Evolutionary conservation across 2,113 vertebrate genomes (phyloP).

Genomic region (Sarotherodon lohbergeri): DNA sequence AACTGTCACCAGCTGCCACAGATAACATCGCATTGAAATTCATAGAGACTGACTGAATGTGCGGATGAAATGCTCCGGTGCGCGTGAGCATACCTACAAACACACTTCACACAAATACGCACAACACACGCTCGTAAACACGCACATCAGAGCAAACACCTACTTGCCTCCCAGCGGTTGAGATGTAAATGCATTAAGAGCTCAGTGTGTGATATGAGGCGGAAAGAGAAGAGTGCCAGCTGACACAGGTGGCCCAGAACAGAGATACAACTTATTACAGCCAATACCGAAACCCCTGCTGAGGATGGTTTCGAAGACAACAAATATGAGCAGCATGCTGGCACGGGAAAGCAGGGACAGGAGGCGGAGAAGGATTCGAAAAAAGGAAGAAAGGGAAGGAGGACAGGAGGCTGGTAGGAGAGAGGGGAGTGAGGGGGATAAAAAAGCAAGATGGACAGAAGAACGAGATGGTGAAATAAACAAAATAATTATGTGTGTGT

Average conservation of each 20-base stretch:
- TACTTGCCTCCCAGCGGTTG: slow-evolving; percentile 34
- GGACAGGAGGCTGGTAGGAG: background rate
- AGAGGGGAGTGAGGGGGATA: background rate
- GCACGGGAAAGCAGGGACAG: slow-evolving; percentile 4
- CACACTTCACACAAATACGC: background rate
- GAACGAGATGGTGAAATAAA: background rate
- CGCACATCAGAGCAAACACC: slow-evolving; percentile 22
- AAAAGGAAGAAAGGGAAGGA: background rate
- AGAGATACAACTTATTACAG: slow-evolving; percentile 58
- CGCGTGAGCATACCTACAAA: background rate
- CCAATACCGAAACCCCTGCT: slow-evolving; percentile 38
- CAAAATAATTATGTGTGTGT: background rate
- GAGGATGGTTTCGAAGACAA: slow-evolving; percentile 47
- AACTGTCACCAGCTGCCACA: slow-evolving; percentile 41
- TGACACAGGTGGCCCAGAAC: slow-evolving; percentile 63
- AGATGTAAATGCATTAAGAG: slow-evolving; percentile 47
- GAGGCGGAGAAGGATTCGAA: slow-evolving; percentile 1
- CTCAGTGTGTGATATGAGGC: slow-evolving; percentile 47
- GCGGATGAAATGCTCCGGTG: background rate
- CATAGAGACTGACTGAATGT: slow-evolving; percentile 5
- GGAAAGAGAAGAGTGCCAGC: slow-evolving; percentile 35
- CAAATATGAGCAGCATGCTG: slow-evolving; percentile 49
- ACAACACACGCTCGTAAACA: background rate
- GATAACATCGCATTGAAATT: slow-evolving; percentile 45
- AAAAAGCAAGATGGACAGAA: background rate